Conservation (phyloP, 1,140 invertebrate genomes). For the Drosophila tani region DNA sequence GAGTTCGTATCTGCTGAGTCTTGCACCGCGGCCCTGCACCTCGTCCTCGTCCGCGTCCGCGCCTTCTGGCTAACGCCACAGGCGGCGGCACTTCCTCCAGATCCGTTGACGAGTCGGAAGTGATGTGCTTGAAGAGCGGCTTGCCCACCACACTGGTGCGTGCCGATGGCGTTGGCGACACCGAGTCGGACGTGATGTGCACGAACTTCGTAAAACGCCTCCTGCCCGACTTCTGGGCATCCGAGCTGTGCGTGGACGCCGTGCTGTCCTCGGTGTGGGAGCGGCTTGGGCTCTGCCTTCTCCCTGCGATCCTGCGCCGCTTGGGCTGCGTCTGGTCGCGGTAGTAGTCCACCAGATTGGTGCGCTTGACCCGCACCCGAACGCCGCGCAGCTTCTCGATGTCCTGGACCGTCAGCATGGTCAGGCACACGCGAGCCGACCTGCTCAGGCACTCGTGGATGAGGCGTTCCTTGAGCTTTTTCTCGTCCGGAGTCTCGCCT, state of each 20-base stretch:
- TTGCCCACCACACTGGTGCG: constrained; percentile 9
- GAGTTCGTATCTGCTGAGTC: neutral
- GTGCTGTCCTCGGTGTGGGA: constrained; percentile 54
- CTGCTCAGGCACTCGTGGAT: constrained; percentile 56
- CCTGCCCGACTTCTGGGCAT: neutral
- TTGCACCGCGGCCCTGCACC: constrained; percentile 1
- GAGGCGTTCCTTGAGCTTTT: constrained; percentile 6
- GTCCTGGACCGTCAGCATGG: constrained; percentile 40
- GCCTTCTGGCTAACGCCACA: neutral
- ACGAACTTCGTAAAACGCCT: constrained; percentile 41
- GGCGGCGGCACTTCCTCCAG: constrained; percentile 34
- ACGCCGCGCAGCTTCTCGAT: constrained; percentile 51
- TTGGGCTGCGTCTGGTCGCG: constrained; percentile 9
- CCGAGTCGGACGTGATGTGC: constrained; percentile 63
- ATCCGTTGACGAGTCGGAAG: constrained; percentile 69
- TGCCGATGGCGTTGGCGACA: neutral
- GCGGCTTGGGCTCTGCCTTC: constrained; percentile 5
- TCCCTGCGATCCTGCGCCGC: neutral
- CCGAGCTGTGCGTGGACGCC: constrained; percentile 28
- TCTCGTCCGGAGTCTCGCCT: neutral
- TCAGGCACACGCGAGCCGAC: constrained; percentile 26
- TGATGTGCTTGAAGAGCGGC: constrained; percentile 42
- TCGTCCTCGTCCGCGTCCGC: constrained; percentile 17
- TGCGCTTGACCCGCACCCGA: constrained; percentile 58
- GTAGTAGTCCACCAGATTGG: constrained; percentile 42